phyloP scores from a whole-genome alignment of 2,113 vertebrate genomes.

The Nycticebus coucang region DNA sequence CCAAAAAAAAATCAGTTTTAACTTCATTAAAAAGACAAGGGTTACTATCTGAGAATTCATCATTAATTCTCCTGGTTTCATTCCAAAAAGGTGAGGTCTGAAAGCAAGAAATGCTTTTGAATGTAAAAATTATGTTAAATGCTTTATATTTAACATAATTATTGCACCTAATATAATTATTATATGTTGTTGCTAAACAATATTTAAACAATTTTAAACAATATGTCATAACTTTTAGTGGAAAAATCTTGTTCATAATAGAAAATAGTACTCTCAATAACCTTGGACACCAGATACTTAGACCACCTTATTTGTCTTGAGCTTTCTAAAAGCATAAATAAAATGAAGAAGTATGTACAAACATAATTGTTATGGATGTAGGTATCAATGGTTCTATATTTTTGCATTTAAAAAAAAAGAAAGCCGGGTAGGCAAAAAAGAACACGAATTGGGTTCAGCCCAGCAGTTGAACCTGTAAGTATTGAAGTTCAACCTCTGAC shows the following conservation, averaged over 20 bases:
- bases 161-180: too few relatives aligned
- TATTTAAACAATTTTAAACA: not conserved
- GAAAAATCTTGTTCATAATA: not conserved
- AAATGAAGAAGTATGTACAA: constrained; percentile 37
- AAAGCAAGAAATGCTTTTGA: constrained; percentile 30
- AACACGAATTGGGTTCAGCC: not conserved
- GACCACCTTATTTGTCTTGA: not conserved
- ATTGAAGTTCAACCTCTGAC: not conserved
- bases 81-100: constrained; percentile 36
- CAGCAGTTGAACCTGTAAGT: not conserved
- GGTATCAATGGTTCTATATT: not conserved
- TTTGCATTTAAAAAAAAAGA: not conserved
- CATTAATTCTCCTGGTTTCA: constrained; percentile 36
- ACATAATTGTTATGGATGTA: not conserved
- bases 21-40: not conserved
- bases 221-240: not conserved
- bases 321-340: constrained; percentile 26
- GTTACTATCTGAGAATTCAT: constrained; percentile 14
- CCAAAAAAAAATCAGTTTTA: constrained; percentile 18
- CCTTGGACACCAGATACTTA: not conserved
- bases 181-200: too few relatives aligned
- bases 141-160: not conserved
- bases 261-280: constrained; percentile 1
- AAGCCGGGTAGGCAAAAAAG: not conserved
- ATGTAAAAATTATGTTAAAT: constrained; percentile 26